Base-by-base conservation (phyloP, 2,888 invertebrate genomes). In the Ramazzottius varieornatus region DNA sequence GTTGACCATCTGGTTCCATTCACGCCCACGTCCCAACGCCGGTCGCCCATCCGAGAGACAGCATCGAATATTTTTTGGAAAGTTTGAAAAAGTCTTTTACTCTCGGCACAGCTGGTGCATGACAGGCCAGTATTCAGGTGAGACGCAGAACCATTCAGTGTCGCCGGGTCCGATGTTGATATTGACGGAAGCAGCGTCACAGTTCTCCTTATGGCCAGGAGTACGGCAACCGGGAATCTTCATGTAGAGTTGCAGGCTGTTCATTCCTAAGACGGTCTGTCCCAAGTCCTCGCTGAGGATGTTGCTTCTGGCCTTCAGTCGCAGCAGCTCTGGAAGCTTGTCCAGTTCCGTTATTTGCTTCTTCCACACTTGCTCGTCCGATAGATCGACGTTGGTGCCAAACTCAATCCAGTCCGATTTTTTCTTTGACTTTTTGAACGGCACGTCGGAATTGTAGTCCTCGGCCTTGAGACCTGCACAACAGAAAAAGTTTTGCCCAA, bases 121-220 rank as follows among this genome's bases (percentile, higher is more conserved):
- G 34, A 87, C 86, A 69, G 94, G 94, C 96, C 96, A 98, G 78
- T 96, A 96, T 32, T 90, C 86, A 76, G 94, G 92, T 13, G 96
- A 92, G 46, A 93, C 91, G 63, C 88, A 93, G 79, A 98, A 98
- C 98, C 98, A 98, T 78, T 98, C 98, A 79, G 96, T 98, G 79
- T 99, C 98, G 24, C 98, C 96, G 29, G 98, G 98, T 0, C 98
- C 98, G 73, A 98, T 94, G 78, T 99, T 98, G 71, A 98, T 90
- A 76, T 99, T 98, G 72, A 98, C 89, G 34, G 93, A 91, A 77
- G 93, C 93, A 78, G 93, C 96, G 77, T 92, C 93, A 78, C 96
- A 94, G 79, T 98, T 98, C 77, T 98, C 98, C 78, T 94, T 94
- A 78, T 98, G 98, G 13, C 94, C 96, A 33, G 79, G 79, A 8